Conservation (phyloP, 2,888 invertebrate species). For the Iselma pallidipennis region DNA sequence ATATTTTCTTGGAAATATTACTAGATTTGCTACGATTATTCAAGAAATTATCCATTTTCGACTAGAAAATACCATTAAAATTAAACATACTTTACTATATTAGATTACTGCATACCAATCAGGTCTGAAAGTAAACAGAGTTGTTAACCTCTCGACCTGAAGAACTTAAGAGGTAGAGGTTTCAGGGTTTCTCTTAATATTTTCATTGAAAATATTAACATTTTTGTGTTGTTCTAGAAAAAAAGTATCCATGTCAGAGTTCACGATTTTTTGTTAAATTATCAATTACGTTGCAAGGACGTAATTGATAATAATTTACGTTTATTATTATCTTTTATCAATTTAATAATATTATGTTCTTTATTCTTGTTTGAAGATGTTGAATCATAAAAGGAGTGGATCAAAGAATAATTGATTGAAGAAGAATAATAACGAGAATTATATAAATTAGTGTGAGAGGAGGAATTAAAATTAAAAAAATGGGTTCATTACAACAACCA, state of each 20-base stretch:
- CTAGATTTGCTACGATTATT: no score
- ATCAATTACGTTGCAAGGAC: neutral
- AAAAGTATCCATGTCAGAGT: neutral
- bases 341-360: slow-evolving; percentile 1
- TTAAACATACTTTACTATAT: slow-evolving; percentile 7
- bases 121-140: slow-evolving; percentile 30
- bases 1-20: no score
- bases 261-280: neutral
- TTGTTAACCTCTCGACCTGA: slow-evolving; percentile 31
- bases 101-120: slow-evolving; percentile 33
- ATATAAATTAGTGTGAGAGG: neutral
- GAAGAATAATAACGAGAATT: neutral
- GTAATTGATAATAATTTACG: neutral
- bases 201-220: no score
- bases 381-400: slow-evolving; percentile 35
- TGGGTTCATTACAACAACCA: slow-evolving; percentile 46
- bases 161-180: neutral
- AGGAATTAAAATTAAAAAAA: no score
- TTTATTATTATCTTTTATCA: neutral
- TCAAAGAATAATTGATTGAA: slow-evolving; percentile 18
- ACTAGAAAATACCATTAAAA: neutral
- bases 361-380: slow-evolving; percentile 29
- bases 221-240: neutral
- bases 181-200: no score
- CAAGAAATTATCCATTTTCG: neutral